These are phyloP conservation scores for Phaedon cochleariae DNA, from an alignment of 2,888 invertebrate genomes.

Conservation along the genomic window DNA sequence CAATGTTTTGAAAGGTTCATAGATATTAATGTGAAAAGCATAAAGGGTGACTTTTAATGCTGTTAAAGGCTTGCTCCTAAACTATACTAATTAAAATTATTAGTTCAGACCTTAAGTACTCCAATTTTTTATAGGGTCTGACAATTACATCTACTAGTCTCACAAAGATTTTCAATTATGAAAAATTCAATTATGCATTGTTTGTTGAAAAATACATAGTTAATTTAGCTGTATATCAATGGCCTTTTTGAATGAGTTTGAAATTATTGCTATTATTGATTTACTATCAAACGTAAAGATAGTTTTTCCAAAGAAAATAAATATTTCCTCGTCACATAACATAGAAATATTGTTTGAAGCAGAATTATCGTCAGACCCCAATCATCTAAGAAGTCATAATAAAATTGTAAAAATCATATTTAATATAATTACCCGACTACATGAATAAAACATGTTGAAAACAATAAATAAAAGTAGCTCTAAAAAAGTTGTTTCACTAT, in stretches of 20 bases:
- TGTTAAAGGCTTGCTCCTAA: background rate
- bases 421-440: conserved; percentile 28
- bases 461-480: conserved; percentile 48
- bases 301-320: too few relatives aligned
- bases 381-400: conserved; percentile 17
- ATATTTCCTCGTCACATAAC: too few relatives aligned
- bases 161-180: too few relatives aligned
- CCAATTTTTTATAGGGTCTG: conserved; percentile 4
- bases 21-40: background rate
- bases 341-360: background rate
- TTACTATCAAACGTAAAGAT: too few relatives aligned
- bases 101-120: conserved; percentile 14
- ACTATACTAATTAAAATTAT: conserved; percentile 11
- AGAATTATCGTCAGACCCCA: conserved; percentile 3
- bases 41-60: background rate
- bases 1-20: background rate
- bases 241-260: too few relatives aligned
- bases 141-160: too few relatives aligned
- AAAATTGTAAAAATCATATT: conserved; percentile 23
- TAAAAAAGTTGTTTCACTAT: conserved; percentile 47
- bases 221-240: too few relatives aligned
- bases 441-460: conserved; percentile 37
- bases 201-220: too few relatives aligned
- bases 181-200: too few relatives aligned
- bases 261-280: too few relatives aligned